Percentiles rank a stretch among this genome's conserved stretches.
Evolutionary conservation across 2,797 vertebrate genomes (phyloP).

Genomic region (Acanthurus leucopareius): DNA sequence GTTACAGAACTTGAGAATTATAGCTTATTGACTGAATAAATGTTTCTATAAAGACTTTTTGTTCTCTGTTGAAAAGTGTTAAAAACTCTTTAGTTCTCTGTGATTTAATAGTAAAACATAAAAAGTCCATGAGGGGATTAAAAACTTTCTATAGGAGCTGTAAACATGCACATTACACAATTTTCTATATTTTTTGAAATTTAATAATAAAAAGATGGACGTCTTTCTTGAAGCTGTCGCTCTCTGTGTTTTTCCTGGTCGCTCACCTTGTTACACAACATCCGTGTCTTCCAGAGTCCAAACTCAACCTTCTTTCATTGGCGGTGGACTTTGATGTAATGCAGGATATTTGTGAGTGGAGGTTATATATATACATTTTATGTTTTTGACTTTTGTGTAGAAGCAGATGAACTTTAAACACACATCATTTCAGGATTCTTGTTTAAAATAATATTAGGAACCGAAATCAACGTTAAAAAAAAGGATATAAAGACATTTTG

Average conservation of each 20-base stretch:
- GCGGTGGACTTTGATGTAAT: slow-evolving; percentile 1
- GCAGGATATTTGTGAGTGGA: not conserved
- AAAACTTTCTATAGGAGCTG: not conserved
- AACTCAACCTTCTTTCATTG: not conserved
- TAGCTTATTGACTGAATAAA: not conserved
- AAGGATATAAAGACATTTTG: not conserved
- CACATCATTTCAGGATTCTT: no score
- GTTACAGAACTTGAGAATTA: not conserved
- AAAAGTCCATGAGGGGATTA: not conserved
- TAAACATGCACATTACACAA: not conserved
- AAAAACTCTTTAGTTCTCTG: not conserved
- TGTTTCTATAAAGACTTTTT: no score
- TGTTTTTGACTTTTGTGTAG: slow-evolving; percentile 2
- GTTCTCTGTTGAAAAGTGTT: not conserved
- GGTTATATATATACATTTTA: not conserved
- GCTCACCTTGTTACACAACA: not conserved
- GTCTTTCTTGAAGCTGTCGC: not conserved
- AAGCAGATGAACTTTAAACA: slow-evolving; percentile 28
- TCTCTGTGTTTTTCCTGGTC: not conserved
- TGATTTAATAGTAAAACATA: not conserved
- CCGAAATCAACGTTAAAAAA: no score
- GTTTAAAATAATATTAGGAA: no score
- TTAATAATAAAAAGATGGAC: slow-evolving; percentile 14
- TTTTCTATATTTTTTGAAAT: slow-evolving; percentile 19
- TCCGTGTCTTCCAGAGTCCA: slow-evolving; percentile 17